A percentile compares a stretch with the other conserved stretches of the same genome.
Evolutionary conservation across 2,797 vertebrate species (phyloP).

Genomic region (Argya squamiceps): DNA sequence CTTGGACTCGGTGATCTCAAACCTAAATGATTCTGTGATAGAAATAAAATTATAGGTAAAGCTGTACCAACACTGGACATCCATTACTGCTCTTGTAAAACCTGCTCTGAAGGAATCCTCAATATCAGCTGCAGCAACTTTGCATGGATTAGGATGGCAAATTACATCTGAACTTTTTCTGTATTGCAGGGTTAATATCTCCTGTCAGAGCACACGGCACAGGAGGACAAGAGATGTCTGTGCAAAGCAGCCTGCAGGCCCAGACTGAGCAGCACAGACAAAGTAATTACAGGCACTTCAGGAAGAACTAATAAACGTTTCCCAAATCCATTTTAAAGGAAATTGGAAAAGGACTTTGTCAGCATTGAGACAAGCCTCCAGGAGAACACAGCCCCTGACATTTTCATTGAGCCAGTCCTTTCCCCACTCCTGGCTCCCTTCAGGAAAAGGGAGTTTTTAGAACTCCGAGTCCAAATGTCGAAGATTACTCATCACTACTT

Average conservation of each 20-base stretch:
- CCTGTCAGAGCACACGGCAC: neutral
- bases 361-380: neutral
- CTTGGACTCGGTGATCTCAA: rapidly evolving
- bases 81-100: neutral
- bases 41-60: neutral
- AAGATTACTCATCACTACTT: neutral
- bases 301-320: conserved; percentile 26
- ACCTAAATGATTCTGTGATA: too few relatives aligned
- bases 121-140: neutral
- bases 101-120: neutral
- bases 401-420: neutral
- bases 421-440: neutral
- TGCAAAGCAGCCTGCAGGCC: neutral
- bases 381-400: neutral
- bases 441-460: neutral
- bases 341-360: conserved; percentile 17
- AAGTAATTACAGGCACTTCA: conserved; percentile 45
- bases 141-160: neutral
- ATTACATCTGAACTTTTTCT: neutral
- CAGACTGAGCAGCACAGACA: neutral
- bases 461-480: neutral
- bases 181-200: neutral
- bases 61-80: too few relatives aligned
- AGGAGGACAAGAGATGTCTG: neutral
- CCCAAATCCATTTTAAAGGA: neutral